Percentiles rank a stretch among this genome's conserved stretches.
phyloP scores from a whole-genome alignment of 2,888 invertebrate genomes.

The Blera fallax region DNA sequence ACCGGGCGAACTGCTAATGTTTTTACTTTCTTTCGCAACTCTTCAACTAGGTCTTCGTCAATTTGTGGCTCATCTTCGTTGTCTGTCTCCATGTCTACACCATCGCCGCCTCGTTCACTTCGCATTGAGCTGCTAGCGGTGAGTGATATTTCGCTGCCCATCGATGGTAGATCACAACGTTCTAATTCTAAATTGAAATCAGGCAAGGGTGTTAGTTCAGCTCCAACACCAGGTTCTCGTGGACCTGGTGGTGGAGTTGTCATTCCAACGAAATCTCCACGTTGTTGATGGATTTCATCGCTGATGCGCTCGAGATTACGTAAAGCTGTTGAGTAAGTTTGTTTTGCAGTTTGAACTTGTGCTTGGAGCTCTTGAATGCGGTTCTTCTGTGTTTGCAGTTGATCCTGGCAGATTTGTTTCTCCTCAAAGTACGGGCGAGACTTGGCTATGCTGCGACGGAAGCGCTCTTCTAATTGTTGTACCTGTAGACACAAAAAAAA shows the following conservation, averaged over 20 bases:
- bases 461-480: slow-evolving; percentile 90
- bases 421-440: slow-evolving; percentile 96
- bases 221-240: slow-evolving; percentile 89
- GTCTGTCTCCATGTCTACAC: slow-evolving; percentile 65
- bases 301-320: slow-evolving; percentile 94
- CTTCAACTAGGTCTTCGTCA: slow-evolving; percentile 84
- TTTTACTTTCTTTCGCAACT: slow-evolving; percentile 86
- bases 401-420: slow-evolving; percentile 92
- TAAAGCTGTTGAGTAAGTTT: slow-evolving; percentile 90
- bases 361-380: slow-evolving; percentile 91
- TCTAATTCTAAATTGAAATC: slow-evolving; percentile 84
- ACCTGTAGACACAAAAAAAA: slow-evolving; percentile 82
- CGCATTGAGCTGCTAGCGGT: slow-evolving; percentile 78
- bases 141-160: slow-evolving; percentile 83
- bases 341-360: slow-evolving; percentile 88
- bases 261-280: slow-evolving; percentile 78
- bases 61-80: slow-evolving; percentile 75
- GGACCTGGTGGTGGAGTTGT: slow-evolving; percentile 80
- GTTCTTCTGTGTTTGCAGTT: slow-evolving; percentile 91
- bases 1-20: slow-evolving; percentile 89
- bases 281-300: slow-evolving; percentile 90
- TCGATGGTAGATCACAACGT: slow-evolving; percentile 83
- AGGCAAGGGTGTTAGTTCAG: slow-evolving; percentile 84
- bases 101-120: slow-evolving; percentile 62
- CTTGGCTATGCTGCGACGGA: slow-evolving; percentile 91